Base-by-base conservation (phyloP, 2,797 vertebrate genomes). In the Sebastes wilsoni region DNA sequence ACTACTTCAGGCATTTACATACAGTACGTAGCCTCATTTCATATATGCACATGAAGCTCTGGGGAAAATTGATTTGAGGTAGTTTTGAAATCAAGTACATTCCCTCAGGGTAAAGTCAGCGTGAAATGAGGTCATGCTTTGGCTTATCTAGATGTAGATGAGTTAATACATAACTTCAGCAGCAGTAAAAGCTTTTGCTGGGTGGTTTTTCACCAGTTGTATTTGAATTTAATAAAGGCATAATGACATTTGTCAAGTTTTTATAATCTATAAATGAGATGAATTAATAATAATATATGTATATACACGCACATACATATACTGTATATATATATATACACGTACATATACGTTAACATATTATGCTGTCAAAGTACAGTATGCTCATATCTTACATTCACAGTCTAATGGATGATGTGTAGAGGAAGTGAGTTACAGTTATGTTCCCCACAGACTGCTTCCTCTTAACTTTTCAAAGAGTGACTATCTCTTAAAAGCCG, bases 51-150 rank as follows among this genome's bases (percentile, higher is more conserved):
- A 54, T 71, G 69, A 72, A 77, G 59, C 66, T 67, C 2, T 5
- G 75, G 81, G 80, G 81, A 79, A 87, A 83, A 76, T 59, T 34
- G 52, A 84, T 82, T 46, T 75, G 34, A 73, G 67, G 54, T 54
- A 5, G 59, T 88, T 83, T 75, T 87, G 90, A 93, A 90, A 87
- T 90, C 78, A 58, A 87, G 89, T 89, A 68, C 85, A 87, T 90
- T 83, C 88, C 90, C 87, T 79, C 59, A 10, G 49, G 68, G 79
- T 78, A 20, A 75, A 70, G 54, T 30, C 25, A 69, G 56, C 8
- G 3, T 70, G 74, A 87, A 87, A 88, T 88, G 66, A 90, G 88
- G 80, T 88, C 88, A 88, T 23, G 56, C 61, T 75, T 55, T 69
- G 66, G 56, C 67, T 84, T 87, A 82, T 87, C 80, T 72, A 61